Base-by-base conservation (phyloP, 2,888 invertebrate species). In the Calameuta idolon region DNA sequence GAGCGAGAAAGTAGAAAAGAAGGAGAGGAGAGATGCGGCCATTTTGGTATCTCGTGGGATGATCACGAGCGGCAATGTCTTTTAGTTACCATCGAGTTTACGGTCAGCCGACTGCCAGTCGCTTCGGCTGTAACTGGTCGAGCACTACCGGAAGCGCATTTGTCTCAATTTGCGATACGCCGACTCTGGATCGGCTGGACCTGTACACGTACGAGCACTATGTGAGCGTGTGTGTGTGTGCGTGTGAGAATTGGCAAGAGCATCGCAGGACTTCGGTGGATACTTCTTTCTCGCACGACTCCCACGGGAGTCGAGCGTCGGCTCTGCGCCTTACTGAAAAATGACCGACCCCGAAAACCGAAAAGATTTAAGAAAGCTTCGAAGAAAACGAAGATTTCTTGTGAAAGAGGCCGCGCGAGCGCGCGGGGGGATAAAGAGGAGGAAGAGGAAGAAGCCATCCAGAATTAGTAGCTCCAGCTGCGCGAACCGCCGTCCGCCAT, bases 121-220 rank as follows among this genome's bases (percentile, higher is more conserved):
- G 37, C 37, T 40, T 40, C 37, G 37, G 37, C 37, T 40, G 15
- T 15, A 40, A 40, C 40, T 40, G 40, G 15, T 40, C 4, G 40
- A 40, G 40, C 40, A 40, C 40, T 69, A 78, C 76, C 34, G 69
- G 73, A 79, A 75, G 69, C 71, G 73, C 82, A 81, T 82, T 83
- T 81, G 79, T 82, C 82, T 83, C 82, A 81, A 83, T 83, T 81
- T 82, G 73, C 68, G 71, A 69, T 69, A 5, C 69, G 69, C 69
- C 69, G 69, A 30, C 69, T 69, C 31, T 69, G 11, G 69, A 69
- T 69, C 69, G n/a, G 69, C 69, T 69, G 33, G 33, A 33, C 69
- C 69, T n/a, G 5, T 15, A 40, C 1, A 40, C 40, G 40, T 40
- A 40, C 40, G 15, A 35, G 35, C 35, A 3, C 11, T 12, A 12